These are phyloP conservation scores for Hypsibius dujardini DNA, from an alignment of 1,140 invertebrate species.

Conservation along the genomic window DNA sequence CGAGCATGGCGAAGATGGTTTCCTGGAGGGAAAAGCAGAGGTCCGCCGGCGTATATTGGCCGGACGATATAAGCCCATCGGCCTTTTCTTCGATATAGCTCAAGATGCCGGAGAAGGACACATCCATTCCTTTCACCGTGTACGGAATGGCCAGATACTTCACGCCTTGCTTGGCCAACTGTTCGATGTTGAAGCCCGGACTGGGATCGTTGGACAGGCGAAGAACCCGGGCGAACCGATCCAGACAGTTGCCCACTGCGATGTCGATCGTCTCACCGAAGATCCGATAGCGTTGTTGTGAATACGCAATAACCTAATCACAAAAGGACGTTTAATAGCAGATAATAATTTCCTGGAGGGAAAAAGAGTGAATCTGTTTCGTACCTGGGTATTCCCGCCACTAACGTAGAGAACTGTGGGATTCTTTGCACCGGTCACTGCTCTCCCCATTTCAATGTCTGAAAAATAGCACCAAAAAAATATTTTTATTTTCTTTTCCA, in stretches of 20 bases:
- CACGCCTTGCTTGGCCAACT: constrained; percentile 77
- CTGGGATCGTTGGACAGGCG: constrained; percentile 97
- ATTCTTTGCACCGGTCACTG: constrained; percentile 82
- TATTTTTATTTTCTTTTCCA: no score
- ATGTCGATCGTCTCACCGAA: constrained; percentile 99
- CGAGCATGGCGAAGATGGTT: constrained; percentile 93
- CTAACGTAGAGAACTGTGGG: constrained; percentile 95
- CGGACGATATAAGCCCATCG: constrained; percentile 34
- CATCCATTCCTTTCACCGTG: constrained; percentile 92
- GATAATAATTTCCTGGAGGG: no score
- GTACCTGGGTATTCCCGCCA: constrained; percentile 87
- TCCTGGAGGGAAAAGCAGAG: constrained; percentile 95
- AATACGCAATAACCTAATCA: constrained; percentile 84
- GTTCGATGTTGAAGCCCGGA: constrained; percentile 97
- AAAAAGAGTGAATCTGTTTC: neutral
- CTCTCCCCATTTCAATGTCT: constrained; percentile 97
- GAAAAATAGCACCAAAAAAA: no score
- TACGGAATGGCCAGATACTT: constrained; percentile 77
- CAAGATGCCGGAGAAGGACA: constrained; percentile 92
- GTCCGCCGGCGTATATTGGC: constrained; percentile 62
- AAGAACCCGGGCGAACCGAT: constrained; percentile 83
- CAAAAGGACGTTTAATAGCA: constrained; percentile 19
- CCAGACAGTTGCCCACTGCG: constrained; percentile 95
- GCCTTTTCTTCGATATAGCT: constrained; percentile 56
- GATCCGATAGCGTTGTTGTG: constrained; percentile 72